Evolutionary conservation across 2,113 vertebrate genomes (phyloP), one percentile per base, ranked within the genome.

Genomic region (Ornithorhynchus anatinus): DNA sequence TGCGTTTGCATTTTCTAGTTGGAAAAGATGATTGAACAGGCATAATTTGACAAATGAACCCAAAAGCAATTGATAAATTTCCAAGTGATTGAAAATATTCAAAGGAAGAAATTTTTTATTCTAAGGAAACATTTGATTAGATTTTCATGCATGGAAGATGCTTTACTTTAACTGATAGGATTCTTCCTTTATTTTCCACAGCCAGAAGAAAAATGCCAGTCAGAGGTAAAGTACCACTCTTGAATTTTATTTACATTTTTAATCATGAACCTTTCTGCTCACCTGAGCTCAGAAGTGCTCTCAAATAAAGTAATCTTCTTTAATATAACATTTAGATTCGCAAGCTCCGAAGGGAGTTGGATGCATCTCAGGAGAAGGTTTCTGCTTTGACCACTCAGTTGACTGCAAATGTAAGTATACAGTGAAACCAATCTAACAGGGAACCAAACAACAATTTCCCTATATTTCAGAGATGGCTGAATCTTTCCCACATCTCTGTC

Each of bases 181-280:
- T 10, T 73, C 60, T 65, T 82, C 75, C 1, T 81, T 81, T 70
- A 87, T 89, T 59, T 84, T 73, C 89, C 73, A 10, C 79, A 99
- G 98, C 97, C 97, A 5, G 98, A 99, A 89, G 98, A 99, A 89
- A 99, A 99, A 66, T 99, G 96, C 57, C 97, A 98, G 77, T 99
- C 97, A 31, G 98, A 99, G 97, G 98, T 99, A 91, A 95, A 95
- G 39, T 51, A 25, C 10, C 10, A 2, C 45, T 39, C 9, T 12
- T 57, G 14, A 3, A 27, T 14, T 45, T 29, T 8, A 38, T 31
- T 37, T 65, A 3, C 8, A 25, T 29, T 39, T 14, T 54, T 14
- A 3, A 40, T 25, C 27, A 23, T 14, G 19, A 2, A 9, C 1
- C 31, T 42, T 76, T 16, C 10, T 61, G 37, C 59, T 64, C 1